Evolutionary conservation across 2,797 vertebrate genomes (phyloP), one percentile per base, ranked within the genome.

Genomic region (Cirrhinus mrigala): DNA sequence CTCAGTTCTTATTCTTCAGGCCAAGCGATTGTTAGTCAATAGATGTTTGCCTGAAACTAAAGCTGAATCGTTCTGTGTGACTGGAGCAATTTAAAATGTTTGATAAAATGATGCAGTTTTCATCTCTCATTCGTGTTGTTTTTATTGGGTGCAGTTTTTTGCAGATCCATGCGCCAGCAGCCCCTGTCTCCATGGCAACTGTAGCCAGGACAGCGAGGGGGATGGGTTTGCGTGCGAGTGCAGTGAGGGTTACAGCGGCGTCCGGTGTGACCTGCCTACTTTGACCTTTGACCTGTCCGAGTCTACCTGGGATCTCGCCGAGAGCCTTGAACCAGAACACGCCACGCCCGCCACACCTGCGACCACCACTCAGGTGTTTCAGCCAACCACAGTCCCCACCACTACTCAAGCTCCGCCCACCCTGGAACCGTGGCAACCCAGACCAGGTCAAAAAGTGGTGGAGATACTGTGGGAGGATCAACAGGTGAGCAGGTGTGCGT

Each of bases 111-210:
- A 12, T 80, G 76, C 44, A 0, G 10, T 74, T 64, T 60, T 79
- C 77, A 62, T 77, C 40, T 58, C 76, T 85, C 77, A 29, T 56
- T 69, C 40, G 8, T 27, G 52, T 71, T 46, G 27, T 48, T 75
- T 94, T 90, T 94, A 78, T 0, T 87, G 64, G 77, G 58, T 89
- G 89, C 94, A 99, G 98, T 97, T 98, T 93, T 93, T 97, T 93
- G 94, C 93, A 91, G 97, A 99, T 92, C 96, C 96, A 54, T 99
- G 98, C 89, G 92, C 95, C 93, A 98, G 97, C 95, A 97, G 94
- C 92, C 98, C 98, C 64, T 99, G 98, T 97, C 95, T 94, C 96
- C 97, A 98, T 97, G 98, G 98, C 89, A 98, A 99, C 97, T 99
- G 98, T 92, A 98, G 96, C 93, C 92, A 77, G 71, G 93, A 90